Evolutionary conservation across 1,140 invertebrate genomes (phyloP).

Genomic region (Rhysida immarginata): DNA sequence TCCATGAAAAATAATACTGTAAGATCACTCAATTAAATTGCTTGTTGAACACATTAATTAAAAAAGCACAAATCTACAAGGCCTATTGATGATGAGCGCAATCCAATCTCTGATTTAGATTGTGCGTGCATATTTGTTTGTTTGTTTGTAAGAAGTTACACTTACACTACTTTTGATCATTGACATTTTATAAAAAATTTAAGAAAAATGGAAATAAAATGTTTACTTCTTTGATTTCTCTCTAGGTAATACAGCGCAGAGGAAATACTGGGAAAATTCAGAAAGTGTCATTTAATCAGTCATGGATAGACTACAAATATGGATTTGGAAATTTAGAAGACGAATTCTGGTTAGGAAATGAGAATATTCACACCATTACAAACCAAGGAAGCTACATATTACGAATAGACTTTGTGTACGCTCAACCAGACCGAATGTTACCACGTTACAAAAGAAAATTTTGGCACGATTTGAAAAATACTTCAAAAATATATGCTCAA

Average conservation of each 20-base stretch:
- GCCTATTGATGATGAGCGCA: no score
- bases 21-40: no score
- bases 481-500: not conserved
- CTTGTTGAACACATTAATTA: no score
- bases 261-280: not conserved
- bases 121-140: no score
- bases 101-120: no score
- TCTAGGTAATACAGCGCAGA: not conserved
- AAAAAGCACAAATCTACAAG: no score
- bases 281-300: not conserved
- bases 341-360: constrained; percentile 46
- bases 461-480: not conserved
- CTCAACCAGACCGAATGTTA: not conserved
- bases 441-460: not conserved
- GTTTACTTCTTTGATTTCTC: not conserved
- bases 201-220: no score
- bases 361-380: constrained; percentile 40
- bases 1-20: no score
- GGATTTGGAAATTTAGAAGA: constrained; percentile 46
- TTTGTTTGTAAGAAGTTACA: no score
- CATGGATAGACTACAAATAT: constrained; percentile 46
- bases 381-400: constrained; percentile 22
- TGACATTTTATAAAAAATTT: no score
- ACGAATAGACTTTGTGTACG: not conserved
- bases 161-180: no score